These are phyloP conservation scores for Sarcophaga peregrina DNA, from an alignment of 1,140 invertebrate species.

Conservation along the genomic window DNA sequence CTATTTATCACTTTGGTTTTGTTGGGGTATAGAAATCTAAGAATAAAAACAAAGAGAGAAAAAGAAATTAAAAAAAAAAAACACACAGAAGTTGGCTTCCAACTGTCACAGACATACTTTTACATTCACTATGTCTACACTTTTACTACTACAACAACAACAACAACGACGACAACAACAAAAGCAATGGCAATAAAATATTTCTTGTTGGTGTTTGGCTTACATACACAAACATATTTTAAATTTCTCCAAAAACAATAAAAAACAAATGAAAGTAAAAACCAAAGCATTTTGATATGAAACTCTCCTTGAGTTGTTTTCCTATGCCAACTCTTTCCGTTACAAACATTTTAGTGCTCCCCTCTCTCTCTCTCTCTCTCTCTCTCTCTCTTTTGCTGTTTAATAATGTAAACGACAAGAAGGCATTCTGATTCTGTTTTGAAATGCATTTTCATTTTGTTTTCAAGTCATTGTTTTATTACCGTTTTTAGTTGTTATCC, in stretches of 20 bases:
- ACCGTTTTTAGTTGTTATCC: conserved; percentile 14
- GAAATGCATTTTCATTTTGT: background rate
- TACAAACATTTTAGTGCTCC: too few species aligned
- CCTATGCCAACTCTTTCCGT: too few species aligned
- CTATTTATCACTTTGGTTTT: conserved; percentile 42
- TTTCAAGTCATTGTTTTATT: conserved; percentile 20
- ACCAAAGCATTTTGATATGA: too few species aligned
- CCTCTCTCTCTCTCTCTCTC: too few species aligned
- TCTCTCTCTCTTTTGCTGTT: too few species aligned
- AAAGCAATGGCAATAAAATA: too few species aligned
- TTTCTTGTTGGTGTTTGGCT: too few species aligned
- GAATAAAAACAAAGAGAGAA: background rate
- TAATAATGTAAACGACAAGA: too few species aligned
- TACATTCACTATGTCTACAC: conserved; percentile 10
- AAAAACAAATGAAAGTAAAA: too few species aligned
- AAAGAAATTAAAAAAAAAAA: background rate
- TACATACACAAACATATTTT: too few species aligned
- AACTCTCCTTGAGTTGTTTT: too few species aligned
- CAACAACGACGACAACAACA: background rate
- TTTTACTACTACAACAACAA: background rate
- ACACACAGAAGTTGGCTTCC: background rate
- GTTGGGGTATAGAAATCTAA: background rate
- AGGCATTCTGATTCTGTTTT: background rate
- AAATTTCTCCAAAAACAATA: too few species aligned
- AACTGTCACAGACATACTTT: conserved; percentile 26